phyloP scores from a whole-genome alignment of 2,113 vertebrate genomes.

The human region DNA sequence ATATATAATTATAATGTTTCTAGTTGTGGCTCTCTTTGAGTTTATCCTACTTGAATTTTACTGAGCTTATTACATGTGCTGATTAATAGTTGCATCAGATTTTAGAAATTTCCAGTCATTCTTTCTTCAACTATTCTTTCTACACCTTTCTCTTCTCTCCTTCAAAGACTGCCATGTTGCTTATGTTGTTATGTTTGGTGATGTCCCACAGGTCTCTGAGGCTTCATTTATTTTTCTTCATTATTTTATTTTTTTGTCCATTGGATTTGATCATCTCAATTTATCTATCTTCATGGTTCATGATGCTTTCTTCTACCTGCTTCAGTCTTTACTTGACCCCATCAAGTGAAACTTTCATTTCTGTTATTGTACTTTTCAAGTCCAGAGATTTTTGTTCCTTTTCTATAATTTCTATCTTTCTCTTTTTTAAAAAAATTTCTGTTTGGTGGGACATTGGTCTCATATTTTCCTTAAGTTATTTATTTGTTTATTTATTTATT shows the following conservation, averaged over 20 bases:
- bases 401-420: not conserved
- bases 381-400: not conserved
- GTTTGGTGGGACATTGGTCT: not conserved
- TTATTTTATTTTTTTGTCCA: not conserved
- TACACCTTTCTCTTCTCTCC: not conserved
- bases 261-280: not conserved
- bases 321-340: not conserved
- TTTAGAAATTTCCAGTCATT: not conserved
- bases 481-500: no score
- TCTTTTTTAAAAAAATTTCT: not conserved
- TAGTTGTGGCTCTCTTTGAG: not conserved
- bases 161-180: not conserved
- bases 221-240: not conserved
- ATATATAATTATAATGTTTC: not conserved
- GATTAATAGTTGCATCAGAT: not conserved
- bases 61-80: not conserved
- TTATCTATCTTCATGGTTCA: not conserved
- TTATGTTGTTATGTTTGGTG: not conserved
- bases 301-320: not conserved
- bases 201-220: not conserved
- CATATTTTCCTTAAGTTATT: not conserved
- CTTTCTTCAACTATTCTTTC: not conserved
- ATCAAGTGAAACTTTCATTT: not conserved
- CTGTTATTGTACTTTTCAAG: not conserved
- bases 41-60: not conserved